Evolutionary conservation across 2,113 vertebrate genomes (phyloP).

Genomic region (Callospermophilus lateralis): DNA sequence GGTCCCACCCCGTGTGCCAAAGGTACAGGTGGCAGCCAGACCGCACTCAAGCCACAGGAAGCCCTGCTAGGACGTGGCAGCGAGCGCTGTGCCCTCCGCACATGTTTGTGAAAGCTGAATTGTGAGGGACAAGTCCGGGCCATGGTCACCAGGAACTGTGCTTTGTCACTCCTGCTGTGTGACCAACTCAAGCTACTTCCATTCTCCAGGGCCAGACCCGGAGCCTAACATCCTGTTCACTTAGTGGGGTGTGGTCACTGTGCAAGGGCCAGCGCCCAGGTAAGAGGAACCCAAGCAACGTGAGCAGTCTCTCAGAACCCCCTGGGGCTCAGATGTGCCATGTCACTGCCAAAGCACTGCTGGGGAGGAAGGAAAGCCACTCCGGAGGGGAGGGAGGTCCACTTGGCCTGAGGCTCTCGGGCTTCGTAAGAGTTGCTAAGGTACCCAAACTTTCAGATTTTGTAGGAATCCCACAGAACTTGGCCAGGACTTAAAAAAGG

Average conservation of each 20-base stretch:
- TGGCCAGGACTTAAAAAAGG: conserved; percentile 75
- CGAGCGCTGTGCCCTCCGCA: background rate
- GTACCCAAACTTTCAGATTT: conserved; percentile 86
- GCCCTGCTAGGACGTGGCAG: background rate
- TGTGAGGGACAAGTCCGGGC: background rate
- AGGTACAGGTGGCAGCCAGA: background rate
- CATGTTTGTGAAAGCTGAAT: background rate
- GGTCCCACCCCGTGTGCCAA: fast-evolving
- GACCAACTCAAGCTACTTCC: background rate
- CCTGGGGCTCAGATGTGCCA: background rate
- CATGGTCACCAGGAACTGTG: background rate
- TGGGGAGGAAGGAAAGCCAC: conserved; percentile 55
- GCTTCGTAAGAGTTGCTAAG: conserved; percentile 77
- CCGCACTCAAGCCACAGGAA: background rate
- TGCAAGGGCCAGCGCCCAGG: conserved; percentile 56
- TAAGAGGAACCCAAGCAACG: conserved; percentile 60
- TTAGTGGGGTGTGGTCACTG: background rate
- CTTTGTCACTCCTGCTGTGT: background rate
- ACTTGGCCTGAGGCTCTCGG: conserved; percentile 77
- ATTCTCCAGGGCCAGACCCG: background rate
- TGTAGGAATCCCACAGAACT: conserved; percentile 84
- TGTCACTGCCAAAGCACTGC: conserved; percentile 44
- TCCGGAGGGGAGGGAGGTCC: conserved; percentile 67
- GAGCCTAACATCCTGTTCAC: no score
- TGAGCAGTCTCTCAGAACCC: conserved; percentile 4